phyloP scores from a whole-genome alignment of 2,888 invertebrate genomes.

The Drosophila fungiperda region DNA sequence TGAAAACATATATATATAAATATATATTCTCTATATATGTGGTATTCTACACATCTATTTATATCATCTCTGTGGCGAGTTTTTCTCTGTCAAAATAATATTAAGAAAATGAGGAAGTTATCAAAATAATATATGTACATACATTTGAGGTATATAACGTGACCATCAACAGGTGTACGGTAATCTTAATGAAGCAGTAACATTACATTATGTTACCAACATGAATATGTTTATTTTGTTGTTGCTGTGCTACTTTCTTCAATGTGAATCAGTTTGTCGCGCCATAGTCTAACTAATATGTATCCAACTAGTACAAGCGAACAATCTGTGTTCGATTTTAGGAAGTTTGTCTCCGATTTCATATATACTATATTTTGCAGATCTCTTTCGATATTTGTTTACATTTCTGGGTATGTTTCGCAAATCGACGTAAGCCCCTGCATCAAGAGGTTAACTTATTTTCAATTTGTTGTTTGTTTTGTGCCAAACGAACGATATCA shows the following conservation, averaged over 20 bases:
- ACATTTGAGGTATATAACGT: conserved; percentile 70
- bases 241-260: conserved; percentile 6
- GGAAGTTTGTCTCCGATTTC: conserved; percentile 37
- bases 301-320: conserved; percentile 42
- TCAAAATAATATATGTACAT: conserved; percentile 69
- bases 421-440: conserved; percentile 22
- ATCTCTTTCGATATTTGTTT: conserved; percentile 25
- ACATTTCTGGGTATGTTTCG: conserved; percentile 21
- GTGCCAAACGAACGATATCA: conserved; percentile 32
- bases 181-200: conserved; percentile 32
- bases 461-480: conserved; percentile 4
- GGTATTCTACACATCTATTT: conserved; percentile 63
- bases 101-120: conserved; percentile 13
- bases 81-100: conserved; percentile 68
- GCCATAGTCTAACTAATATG: conserved; percentile 56
- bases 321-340: conserved; percentile 24
- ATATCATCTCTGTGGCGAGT: conserved; percentile 79
- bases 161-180: conserved; percentile 53
- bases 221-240: conserved; percentile 23
- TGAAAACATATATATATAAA: conserved; percentile 41
- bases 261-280: conserved; percentile 35
- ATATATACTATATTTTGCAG: conserved; percentile 26
- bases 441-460: conserved; percentile 28
- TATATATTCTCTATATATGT: conserved; percentile 26
- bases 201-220: conserved; percentile 34